phyloP scores from a whole-genome alignment of 1,140 invertebrate genomes.

The Philopotamus ludificatus region DNA sequence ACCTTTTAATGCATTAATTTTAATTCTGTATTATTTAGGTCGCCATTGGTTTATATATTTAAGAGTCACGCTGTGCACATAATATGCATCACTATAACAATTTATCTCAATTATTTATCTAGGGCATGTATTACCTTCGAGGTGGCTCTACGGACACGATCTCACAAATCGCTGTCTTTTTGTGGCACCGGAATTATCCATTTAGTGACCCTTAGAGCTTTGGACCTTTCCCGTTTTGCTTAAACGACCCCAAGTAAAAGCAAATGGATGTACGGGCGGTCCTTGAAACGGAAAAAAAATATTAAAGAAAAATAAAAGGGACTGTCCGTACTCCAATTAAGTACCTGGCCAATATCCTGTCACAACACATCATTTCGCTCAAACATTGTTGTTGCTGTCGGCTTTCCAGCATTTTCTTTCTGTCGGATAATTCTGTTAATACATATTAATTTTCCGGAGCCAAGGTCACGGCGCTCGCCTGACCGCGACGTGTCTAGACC shows the following conservation, averaged over 20 bases:
- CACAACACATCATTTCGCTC: no score
- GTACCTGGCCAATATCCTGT: neutral
- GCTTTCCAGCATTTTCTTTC: neutral
- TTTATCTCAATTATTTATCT: neutral
- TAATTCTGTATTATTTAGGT: no score
- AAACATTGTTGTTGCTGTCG: neutral
- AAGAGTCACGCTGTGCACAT: neutral
- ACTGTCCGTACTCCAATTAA: neutral
- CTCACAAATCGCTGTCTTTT: neutral
- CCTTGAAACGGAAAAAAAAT: neutral
- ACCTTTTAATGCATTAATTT: no score
- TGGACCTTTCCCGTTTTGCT: neutral
- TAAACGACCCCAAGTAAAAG: neutral
- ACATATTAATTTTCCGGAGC: neutral
- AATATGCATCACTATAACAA: neutral
- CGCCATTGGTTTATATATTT: no score
- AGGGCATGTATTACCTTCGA: neutral
- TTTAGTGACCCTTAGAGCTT: neutral
- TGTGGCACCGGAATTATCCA: neutral
- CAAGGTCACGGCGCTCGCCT: neutral
- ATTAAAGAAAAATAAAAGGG: neutral
- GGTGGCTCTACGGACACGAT: neutral
- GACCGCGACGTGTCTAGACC: neutral
- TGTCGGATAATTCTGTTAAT: neutral
- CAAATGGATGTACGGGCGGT: neutral